phyloP scores from a whole-genome alignment of 2,888 invertebrate species.

The Iphiclides podalirius region DNA sequence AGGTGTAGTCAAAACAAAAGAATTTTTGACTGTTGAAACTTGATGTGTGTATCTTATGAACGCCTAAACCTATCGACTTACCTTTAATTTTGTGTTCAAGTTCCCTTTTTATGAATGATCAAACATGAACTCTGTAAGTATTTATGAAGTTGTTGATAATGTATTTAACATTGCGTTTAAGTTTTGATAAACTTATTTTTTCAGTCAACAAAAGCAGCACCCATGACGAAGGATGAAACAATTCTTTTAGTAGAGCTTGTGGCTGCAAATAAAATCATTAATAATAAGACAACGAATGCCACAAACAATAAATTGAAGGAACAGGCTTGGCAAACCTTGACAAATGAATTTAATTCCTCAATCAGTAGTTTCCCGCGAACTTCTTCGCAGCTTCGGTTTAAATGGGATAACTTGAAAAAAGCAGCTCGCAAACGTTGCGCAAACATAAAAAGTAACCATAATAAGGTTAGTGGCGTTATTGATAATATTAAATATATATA shows the following conservation, averaged over 20 bases:
- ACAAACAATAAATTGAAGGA: slow-evolving; percentile 27
- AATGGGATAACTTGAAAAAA: slow-evolving; percentile 31
- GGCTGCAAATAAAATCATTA: slow-evolving; percentile 19
- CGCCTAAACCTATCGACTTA: too few relatives aligned
- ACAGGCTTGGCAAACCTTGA: slow-evolving; percentile 23
- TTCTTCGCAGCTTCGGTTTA: slow-evolving; percentile 24
- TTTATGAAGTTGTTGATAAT: too few relatives aligned
- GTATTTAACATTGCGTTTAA: too few relatives aligned
- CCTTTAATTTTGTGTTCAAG: slow-evolving; percentile 29
- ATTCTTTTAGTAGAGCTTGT: slow-evolving; percentile 22
- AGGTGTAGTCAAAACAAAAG: too few relatives aligned
- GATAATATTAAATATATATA: too few relatives aligned
- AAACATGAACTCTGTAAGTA: too few relatives aligned
- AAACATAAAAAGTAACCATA: slow-evolving; percentile 3
- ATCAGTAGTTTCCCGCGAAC: slow-evolving; percentile 18
- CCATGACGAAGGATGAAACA: slow-evolving; percentile 25
- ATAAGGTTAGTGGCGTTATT: slow-evolving; percentile 3
- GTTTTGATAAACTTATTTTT: slow-evolving; percentile 18
- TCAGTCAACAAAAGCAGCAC: slow-evolving; percentile 5
- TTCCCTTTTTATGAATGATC: neutral
- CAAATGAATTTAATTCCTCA: slow-evolving; percentile 22
- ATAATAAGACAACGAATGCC: slow-evolving; percentile 25
- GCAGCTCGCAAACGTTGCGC: slow-evolving; percentile 16
- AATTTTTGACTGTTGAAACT: too few relatives aligned
- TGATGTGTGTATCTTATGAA: too few relatives aligned